phyloP scores from a whole-genome alignment of 2,888 invertebrate genomes.

The Lapara coniferarum region DNA sequence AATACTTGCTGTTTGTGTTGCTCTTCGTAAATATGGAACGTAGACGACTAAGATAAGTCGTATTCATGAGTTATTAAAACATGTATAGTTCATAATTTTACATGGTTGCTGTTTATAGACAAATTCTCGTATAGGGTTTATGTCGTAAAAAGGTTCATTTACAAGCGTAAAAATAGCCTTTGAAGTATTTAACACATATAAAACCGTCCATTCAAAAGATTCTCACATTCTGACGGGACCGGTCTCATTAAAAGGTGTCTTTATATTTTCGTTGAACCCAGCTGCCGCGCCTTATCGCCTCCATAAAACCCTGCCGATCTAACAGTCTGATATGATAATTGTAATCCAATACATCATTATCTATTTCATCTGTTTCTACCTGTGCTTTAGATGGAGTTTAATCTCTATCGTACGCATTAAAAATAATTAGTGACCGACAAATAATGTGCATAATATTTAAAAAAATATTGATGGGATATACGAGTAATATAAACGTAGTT shows the following conservation, averaged over 20 bases:
- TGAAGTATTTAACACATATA: slow-evolving; percentile 60
- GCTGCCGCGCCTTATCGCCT: slow-evolving; percentile 69
- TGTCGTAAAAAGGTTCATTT: slow-evolving; percentile 42
- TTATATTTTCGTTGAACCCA: slow-evolving; percentile 67
- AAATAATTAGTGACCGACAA: slow-evolving; percentile 26
- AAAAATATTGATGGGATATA: background rate
- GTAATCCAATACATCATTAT: slow-evolving; percentile 74
- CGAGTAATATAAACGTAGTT: background rate
- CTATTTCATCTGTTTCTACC: slow-evolving; percentile 57
- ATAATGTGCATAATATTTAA: slow-evolving; percentile 5
- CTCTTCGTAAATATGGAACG: slow-evolving; percentile 22
- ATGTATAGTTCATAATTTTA: background rate
- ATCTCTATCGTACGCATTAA: slow-evolving; percentile 9
- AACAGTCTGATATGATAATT: slow-evolving; percentile 71
- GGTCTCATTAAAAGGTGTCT: slow-evolving; percentile 74
- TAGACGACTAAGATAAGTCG: no score
- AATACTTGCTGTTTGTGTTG: slow-evolving; percentile 44
- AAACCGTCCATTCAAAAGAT: slow-evolving; percentile 52
- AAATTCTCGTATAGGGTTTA: slow-evolving; percentile 27
- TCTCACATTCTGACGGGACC: slow-evolving; percentile 63
- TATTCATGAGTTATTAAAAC: slow-evolving; percentile 19
- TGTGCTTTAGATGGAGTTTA: slow-evolving; percentile 40
- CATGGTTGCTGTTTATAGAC: slow-evolving; percentile 20
- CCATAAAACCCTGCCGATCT: slow-evolving; percentile 69
- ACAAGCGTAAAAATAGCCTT: slow-evolving; percentile 51